phyloP scores from a whole-genome alignment of 1,140 invertebrate genomes.

The Penaeus japonicus region DNA sequence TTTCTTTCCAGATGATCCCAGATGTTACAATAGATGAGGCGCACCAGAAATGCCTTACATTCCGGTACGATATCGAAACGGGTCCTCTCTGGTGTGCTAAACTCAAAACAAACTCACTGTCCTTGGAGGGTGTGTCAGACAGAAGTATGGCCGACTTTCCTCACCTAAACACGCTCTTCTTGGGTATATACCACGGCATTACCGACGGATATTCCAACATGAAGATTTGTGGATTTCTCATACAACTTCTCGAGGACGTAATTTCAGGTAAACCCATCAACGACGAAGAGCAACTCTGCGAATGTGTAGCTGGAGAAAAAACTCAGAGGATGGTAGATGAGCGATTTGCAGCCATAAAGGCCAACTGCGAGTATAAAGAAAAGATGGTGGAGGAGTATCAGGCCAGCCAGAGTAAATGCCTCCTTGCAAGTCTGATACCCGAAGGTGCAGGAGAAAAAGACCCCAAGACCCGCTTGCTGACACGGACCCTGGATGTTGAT shows the following conservation, averaged over 20 bases:
- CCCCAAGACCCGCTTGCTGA: neutral
- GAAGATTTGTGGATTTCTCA: neutral
- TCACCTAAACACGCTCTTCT: neutral
- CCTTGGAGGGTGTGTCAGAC: too few species aligned
- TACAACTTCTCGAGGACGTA: constrained; percentile 10
- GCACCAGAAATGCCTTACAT: too few species aligned
- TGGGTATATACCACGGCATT: constrained; percentile 25
- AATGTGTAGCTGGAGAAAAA: neutral
- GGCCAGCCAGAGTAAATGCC: neutral
- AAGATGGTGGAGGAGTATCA: neutral
- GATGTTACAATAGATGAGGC: too few species aligned
- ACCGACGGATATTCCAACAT: constrained; percentile 28
- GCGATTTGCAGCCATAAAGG: neutral
- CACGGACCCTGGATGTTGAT: neutral
- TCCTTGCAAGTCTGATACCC: neutral
- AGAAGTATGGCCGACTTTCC: neutral
- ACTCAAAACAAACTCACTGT: too few species aligned
- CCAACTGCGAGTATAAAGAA: neutral
- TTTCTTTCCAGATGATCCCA: too few species aligned
- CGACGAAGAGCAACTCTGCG: neutral
- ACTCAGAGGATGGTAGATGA: neutral
- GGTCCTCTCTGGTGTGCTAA: too few species aligned
- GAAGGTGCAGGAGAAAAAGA: neutral
- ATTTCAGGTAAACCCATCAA: neutral
- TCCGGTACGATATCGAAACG: too few species aligned